Base-by-base conservation (phyloP, 2,113 vertebrate species). In the Chinchilla lanigera region DNA sequence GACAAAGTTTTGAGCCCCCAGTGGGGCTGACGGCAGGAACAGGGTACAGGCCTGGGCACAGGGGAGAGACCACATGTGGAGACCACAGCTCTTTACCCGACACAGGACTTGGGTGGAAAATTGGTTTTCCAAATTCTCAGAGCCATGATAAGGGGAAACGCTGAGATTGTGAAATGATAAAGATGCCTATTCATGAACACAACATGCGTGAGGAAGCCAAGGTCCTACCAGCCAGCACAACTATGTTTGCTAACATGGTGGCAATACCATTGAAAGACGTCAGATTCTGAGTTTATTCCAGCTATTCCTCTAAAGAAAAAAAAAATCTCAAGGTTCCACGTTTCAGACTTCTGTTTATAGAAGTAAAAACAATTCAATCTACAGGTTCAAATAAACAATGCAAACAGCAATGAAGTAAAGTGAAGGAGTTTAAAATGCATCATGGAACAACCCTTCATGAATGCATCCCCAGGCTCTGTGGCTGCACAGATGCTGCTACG, bases 271-370 rank as follows among this genome's bases (percentile, higher is more conserved):
- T 93, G 92, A 96, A 78, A 81, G 94, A 86, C 2, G 41, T 85
- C 92, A 38, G 22, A 60, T 90, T 93, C 88, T 75, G 26, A 92
- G 81, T 95, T 93, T 95, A 96, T 93, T 95, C 47, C 19, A 92
- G 58, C 84, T 97, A 96, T 90, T 95, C 22, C 65, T 81, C 78
- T 86, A 89, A 92, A 92, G 67, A 50, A 52, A 19, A 33, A 80
- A 52, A 9, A 38, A 73, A 73, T 0, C 50, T 28, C 88, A 54
- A 92, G 65, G 60, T 82, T 97, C 71, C 85, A 41, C 65, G 63
- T 89, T 94, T 95, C 90, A 97, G 88, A 60, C 85, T 88, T 95
- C 93, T 95, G 92, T 71, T 97, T 95, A 88, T 89, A 94, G 97
- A 75, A 97, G 93, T 86, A 97, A 90, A 96, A 95, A 88, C n/a